phyloP scores from a whole-genome alignment of 92 coral and sea anemone genomes.

The Parazoanthus swiftii region DNA sequence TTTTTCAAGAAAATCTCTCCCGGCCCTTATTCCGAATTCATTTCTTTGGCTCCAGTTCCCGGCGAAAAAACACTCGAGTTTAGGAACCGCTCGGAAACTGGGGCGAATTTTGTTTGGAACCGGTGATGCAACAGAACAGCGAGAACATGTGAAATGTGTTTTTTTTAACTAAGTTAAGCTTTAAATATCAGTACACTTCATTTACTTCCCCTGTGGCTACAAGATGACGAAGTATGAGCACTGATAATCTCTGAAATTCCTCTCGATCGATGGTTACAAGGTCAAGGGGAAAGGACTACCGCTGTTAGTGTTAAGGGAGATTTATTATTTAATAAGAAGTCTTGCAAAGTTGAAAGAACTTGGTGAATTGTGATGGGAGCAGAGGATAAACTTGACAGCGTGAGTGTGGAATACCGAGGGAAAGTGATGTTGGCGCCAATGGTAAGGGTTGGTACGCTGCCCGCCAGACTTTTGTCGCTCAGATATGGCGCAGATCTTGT shows the following conservation, averaged over 20 bases:
- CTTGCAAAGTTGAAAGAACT: neutral
- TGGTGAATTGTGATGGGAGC: neutral
- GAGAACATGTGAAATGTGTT: no score
- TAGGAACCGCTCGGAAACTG: neutral
- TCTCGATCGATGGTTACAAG: neutral
- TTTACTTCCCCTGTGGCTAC: no score
- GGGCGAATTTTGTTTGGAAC: neutral
- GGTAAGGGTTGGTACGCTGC: slow-evolving; percentile 93
- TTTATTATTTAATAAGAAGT: no score
- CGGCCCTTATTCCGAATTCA: neutral
- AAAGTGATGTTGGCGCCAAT: slow-evolving; percentile 90
- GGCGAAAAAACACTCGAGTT: neutral
- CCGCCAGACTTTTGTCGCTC: slow-evolving; percentile 83
- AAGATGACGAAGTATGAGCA: no score
- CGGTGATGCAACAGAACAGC: neutral
- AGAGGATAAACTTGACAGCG: neutral
- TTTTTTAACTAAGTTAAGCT: no score
- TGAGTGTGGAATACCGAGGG: slow-evolving; percentile 54
- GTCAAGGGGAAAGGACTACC: no score
- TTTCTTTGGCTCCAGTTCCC: neutral
- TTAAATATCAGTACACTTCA: no score
- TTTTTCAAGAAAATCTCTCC: neutral
- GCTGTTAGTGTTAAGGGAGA: no score
- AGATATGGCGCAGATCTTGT: slow-evolving; percentile 97
- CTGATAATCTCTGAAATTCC: neutral